Base-by-base conservation (phyloP, 64 coral and sea anemone genomes). In the Pocillopora verrucosa region DNA sequence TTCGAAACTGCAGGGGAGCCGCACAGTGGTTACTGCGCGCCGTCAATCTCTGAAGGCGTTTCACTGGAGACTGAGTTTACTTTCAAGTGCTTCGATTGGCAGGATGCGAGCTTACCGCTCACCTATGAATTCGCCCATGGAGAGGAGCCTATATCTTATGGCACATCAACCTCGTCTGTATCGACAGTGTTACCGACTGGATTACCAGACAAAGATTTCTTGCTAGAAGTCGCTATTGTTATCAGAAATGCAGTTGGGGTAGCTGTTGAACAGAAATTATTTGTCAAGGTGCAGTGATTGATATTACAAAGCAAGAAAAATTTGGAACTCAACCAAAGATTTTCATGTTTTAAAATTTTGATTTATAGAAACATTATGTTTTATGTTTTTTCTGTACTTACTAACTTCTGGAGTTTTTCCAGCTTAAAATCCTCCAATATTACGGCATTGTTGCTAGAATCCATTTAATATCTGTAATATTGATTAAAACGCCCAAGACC, bases 161-260 rank as follows among this genome's bases (percentile, higher is more conserved):
- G 82, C 11, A 72, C 11, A 3, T 85, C 82, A 26, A 4, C 82
- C 17, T 51, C 69, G 36, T 85, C 63, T 72, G 37, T 13, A 57
- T 30, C 82, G 2, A 57, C 65, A 56, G 64, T 56, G 3, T 85
- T 85, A 57, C 22, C 82, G 7, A 17, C 82, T 0, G 82, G 82
- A 85, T 19, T 38, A 10, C 64, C 1, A 57, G 64, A 85, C 41
- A 15, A 72, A 19, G 82, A 85, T 72, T 30, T 72, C n/a, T 36
- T 70, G 22, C 57, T 85, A 12, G 19, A 72, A 85, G 72, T 85
- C 56, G 51, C n/a, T 65, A 85, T 85, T 22, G 68, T 72, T 72
- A 72, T 85, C 63, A 85, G 56, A 17, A 85, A 85, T 30, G 45
- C 82, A 11, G 65, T 85, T 85, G 82, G 82, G 7, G 82, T 85